Base-by-base conservation (phyloP, 2,888 invertebrate species). In the Scaptomyza polygonia region DNA sequence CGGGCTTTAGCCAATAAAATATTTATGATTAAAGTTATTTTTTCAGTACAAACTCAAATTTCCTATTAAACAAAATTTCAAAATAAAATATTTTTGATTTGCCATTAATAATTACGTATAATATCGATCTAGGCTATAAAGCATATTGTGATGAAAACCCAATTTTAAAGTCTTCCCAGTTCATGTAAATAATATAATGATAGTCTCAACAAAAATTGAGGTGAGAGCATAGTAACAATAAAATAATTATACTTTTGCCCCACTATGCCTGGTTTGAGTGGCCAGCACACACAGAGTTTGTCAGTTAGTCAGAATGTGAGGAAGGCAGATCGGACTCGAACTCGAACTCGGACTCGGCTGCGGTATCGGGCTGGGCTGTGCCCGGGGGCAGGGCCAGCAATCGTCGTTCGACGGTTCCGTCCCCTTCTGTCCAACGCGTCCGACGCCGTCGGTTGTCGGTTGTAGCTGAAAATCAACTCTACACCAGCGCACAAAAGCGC, bases 221-320 rank as follows among this genome's bases (percentile, higher is more conserved):
- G n/a, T n/a, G n/a, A n/a, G 3, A 21, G 21, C 21, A 21, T 21
- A 3, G 3, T 21, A 25, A 4, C 2, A 25, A 5, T 25, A 5
- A 25, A 25, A 5, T 25, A 25, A 25, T 25, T 25, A 25, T 8
- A 36, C 14, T 29, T 39, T 66, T 49, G 77, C 32, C 7, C 55
- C 67, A 72, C 78, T 48, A 14, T 74, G 53, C 62, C 4, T 47
- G 32, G 43, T 45, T 59, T 67, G 68, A 68, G 69, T 73, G 67
- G 73, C 67, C 67, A 56, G 74, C 63, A 47, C 67, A 67, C 67
- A 67, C 67, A 59, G 74, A 56, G 74, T 72, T 84, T 84, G 85
- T 81, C 81, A 86, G 88, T 85, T 79, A 87, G 79, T 87, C 87
- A 79, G 85, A 56, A 67, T 58, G 67, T 58, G 48, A 61, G 61